Percentiles rank a stretch among this genome's conserved stretches.
Conservation (phyloP, 2,888 invertebrate species). For the Macrophya alboannulata region DNA sequence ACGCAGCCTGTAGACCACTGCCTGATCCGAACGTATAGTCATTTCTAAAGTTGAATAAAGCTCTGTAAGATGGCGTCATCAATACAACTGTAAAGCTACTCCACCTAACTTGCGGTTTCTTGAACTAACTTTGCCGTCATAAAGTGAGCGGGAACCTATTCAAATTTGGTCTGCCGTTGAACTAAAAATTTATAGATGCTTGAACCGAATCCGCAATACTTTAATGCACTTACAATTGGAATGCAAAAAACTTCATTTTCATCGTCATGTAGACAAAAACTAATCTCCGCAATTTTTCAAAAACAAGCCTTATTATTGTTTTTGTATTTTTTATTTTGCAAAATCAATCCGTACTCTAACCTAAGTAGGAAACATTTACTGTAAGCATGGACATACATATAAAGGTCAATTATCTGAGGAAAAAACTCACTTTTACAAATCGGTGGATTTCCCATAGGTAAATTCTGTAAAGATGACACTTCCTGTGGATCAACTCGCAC, state of each 20-base stretch:
- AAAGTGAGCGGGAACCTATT: neutral
- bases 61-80: neutral
- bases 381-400: neutral
- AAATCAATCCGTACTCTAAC: too few species aligned
- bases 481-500: slow-evolving; percentile 69
- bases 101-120: neutral
- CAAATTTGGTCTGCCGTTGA: neutral
- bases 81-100: neutral
- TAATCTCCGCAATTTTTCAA: neutral
- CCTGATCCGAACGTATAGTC: too few species aligned
- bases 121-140: neutral
- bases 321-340: neutral
- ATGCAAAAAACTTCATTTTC: neutral
- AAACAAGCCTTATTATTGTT: too few species aligned
- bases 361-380: too few species aligned
- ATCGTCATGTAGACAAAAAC: too few species aligned
- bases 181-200: neutral
- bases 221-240: too few species aligned
- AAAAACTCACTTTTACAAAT: slow-evolving; percentile 78
- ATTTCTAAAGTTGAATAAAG: neutral
- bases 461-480: slow-evolving; percentile 55
- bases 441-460: slow-evolving; percentile 72
- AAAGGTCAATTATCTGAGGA: neutral
- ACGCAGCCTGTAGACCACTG: neutral
- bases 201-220: neutral